Base-by-base conservation (phyloP, 2,797 vertebrate species). In the Geotrypetes seraphini region DNA sequence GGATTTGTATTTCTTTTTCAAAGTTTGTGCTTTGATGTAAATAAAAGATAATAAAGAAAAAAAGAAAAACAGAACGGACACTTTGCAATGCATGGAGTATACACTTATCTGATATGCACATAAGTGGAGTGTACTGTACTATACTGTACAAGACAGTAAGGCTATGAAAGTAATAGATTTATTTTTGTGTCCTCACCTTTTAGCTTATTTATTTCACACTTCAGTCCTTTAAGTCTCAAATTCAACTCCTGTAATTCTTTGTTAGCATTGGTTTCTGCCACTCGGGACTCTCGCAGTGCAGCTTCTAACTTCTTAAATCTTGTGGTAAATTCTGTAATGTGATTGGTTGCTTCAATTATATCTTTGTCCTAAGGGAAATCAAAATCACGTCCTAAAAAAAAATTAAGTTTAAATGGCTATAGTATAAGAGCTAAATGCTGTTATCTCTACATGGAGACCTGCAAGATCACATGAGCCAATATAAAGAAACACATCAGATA, bases 301-400 rank as follows among this genome's bases (percentile, higher is more conserved):
- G 42, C 65, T 46, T 86, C 83, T 24, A 86, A 33, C 3, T 73
- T 52, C 21, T 56, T 76, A 5, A 88, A 81, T 20, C 72, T 81
- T 7, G 43, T 60, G 0, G 79, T 77, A 27, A 89, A 80, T 18
- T 88, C 70, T 5, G 57, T 39, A 9, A 91, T 75, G 24, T 78
- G 78, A 61, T 68, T 63, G 2, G 79, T 87, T 23, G 86, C 83
- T 53, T 88, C 85, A 3, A 71, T 63, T 32, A 89, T 70, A 21
- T 87, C 79, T 50, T 88, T 73, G 7, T 91, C 91, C 92, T 95
- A 35, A 36, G 28, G 20, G 33, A 26, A 49, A 63, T 43, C 0
- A 29, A 1, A 4, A n/a, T n/a, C n/a, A n/a, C n/a, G n/a, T n/a
- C n/a, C n/a, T n/a, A 28, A 28, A 47, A 45, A 0, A 42, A 7